Evolutionary conservation across 2,797 vertebrate species (phyloP), one percentile per base, ranked within the genome.

Genomic region (Amniataba percoides): DNA sequence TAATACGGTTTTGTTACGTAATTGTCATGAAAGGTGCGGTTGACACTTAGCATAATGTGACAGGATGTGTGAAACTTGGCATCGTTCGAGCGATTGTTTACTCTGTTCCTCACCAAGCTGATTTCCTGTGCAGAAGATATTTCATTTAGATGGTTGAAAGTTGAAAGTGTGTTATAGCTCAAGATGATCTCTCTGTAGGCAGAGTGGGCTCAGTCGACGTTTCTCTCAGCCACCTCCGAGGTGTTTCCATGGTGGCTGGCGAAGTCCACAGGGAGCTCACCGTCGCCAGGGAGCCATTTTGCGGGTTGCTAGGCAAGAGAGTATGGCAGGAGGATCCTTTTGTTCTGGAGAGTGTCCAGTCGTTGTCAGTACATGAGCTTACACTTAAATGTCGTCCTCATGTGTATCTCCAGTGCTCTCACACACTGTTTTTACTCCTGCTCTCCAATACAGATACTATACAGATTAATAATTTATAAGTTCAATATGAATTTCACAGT

Each of bases 221-320:
- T 74, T 75, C 73, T 74, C 73, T 79, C 75, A 27, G 59, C 61
- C n/a, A 10, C 34, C 19, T 74, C 66, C 77, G 69, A 87, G 81
- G 85, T 77, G 90, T 94, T 92, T 90, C 89, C 85, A 90, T 91
- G 86, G 82, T 0, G 65, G 71, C 82, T 55, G 36, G 58, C 1
- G 45, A 70, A 80, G 77, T 77, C 86, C 68, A 56, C 25, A 5
- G 78, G 80, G 85, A 83, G 74, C 61, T 69, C 67, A 3, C 48
- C 0, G 49, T 90, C 76, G 3, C 87, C 7, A 0, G 74, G 92
- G 90, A 91, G 85, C 85, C 89, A 91, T 93, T 93, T 94, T 93
- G 87, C 91, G 59, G 81, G 88, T 92, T 92, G 87, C 85, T 87
- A 88, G 78, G 88, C 83, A 83, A 56, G 42, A 74, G 61, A 34